Evolutionary conservation across 2,797 vertebrate genomes (phyloP).

Genomic region (Crax fasciolata): DNA sequence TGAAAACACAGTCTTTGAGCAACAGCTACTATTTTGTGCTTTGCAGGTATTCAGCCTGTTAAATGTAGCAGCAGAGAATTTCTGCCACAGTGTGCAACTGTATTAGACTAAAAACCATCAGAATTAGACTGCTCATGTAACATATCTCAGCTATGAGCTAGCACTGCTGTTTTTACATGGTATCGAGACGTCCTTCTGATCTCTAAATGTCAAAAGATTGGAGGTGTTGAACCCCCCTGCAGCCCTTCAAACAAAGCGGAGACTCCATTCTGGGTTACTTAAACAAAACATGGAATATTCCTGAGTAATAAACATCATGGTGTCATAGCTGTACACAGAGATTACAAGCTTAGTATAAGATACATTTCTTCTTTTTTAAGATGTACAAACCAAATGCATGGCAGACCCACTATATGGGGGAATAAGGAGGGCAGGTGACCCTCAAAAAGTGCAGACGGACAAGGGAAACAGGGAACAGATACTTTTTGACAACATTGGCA

Average conservation of each 20-base stretch:
- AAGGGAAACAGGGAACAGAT: neutral
- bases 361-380: neutral
- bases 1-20: neutral
- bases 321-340: neutral
- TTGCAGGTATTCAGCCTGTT: neutral
- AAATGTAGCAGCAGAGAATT: neutral
- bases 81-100: neutral
- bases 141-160: neutral
- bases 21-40: neutral
- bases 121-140: neutral
- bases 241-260: neutral
- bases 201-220: neutral
- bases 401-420: neutral
- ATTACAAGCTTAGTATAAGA: neutral
- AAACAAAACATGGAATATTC: neutral
- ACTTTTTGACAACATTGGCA: neutral
- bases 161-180: neutral
- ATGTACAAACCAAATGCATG: neutral
- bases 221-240: accelerated
- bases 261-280: neutral
- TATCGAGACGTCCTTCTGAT: neutral
- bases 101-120: neutral
- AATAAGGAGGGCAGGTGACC: neutral
- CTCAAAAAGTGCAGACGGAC: neutral
- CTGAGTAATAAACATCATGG: neutral